Percentiles rank a stretch among this genome's conserved stretches.
These are phyloP conservation scores for Aphelocoma californica DNA, from an alignment of 2,797 vertebrate genomes.

Conservation along the genomic window DNA sequence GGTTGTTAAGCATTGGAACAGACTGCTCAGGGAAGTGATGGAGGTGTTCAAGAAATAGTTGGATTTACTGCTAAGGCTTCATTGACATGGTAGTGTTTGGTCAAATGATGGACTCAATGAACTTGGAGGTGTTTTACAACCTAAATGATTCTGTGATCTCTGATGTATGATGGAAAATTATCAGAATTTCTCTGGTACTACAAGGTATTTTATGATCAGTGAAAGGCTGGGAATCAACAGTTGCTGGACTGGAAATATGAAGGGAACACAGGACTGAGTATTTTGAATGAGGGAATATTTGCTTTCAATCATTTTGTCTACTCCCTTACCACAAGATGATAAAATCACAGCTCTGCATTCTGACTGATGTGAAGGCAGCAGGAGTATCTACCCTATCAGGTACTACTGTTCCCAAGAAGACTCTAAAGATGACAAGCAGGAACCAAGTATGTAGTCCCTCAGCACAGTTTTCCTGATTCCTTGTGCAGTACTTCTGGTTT, in stretches of 20 bases:
- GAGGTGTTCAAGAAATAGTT: background rate
- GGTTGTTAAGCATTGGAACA: fast-evolving
- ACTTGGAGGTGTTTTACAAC: background rate
- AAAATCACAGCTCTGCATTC: background rate
- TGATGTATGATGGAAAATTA: background rate
- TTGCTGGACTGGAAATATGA: background rate
- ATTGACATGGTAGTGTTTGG: background rate
- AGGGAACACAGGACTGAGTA: background rate
- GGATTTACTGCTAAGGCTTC: background rate
- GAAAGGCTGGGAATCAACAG: background rate
- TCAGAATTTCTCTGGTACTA: background rate
- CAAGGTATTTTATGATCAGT: background rate
- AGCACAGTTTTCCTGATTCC: background rate
- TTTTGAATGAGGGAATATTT: background rate
- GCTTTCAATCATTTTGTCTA: background rate
- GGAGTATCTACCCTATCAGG: background rate
- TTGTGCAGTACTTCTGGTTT: background rate
- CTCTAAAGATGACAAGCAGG: background rate
- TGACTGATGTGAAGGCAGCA: background rate
- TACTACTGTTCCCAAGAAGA: background rate
- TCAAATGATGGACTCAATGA: background rate
- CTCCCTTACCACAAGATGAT: background rate
- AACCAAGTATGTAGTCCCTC: background rate
- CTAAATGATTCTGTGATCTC: background rate
- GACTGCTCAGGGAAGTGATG: background rate